A percentile compares a stretch with the other conserved stretches of the same genome.
Evolutionary conservation across 2,113 vertebrate species (phyloP).

Genomic region (Salvelinus fontinalis): DNA sequence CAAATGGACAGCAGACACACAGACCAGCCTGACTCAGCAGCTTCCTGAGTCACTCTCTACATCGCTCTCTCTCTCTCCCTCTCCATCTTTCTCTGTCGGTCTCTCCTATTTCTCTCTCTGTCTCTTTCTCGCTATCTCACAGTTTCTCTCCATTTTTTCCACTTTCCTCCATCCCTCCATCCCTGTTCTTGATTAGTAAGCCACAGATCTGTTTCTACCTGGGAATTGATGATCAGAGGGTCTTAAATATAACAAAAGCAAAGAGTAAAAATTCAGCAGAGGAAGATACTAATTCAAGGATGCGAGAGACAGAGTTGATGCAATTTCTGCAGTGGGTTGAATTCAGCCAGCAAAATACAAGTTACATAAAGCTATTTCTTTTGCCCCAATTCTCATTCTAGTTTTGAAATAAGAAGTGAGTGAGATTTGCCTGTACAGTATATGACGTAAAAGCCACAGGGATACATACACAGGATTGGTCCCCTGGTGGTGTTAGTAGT

Average conservation of each 20-base stretch:
- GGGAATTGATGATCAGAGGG: constrained; percentile 63
- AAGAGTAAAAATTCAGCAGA: constrained; percentile 48
- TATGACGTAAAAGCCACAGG: too few relatives aligned
- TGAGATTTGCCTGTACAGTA: too few relatives aligned
- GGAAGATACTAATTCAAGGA: constrained; percentile 42
- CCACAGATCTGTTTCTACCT: constrained; percentile 45
- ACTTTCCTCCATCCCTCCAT: constrained; percentile 8
- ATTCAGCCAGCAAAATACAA: constrained; percentile 16
- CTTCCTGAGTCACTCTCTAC: constrained; percentile 14
- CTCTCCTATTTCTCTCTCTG: too few relatives aligned
- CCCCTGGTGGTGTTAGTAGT: too few relatives aligned
- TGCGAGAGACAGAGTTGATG: background rate
- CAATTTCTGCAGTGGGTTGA: constrained; percentile 35
- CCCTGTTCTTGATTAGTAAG: constrained; percentile 42
- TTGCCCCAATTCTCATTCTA: too few relatives aligned
- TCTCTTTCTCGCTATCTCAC: too few relatives aligned
- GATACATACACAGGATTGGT: too few relatives aligned
- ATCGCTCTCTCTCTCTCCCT: constrained; percentile 4
- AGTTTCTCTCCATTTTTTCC: too few relatives aligned
- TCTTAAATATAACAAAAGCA: constrained; percentile 65
- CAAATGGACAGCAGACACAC: constrained; percentile 62
- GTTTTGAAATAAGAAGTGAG: too few relatives aligned
- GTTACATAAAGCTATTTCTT: background rate
- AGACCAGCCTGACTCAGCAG: constrained; percentile 66
- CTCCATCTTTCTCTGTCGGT: background rate